Conservation (phyloP, 2,888 invertebrate species). For the Nomada flava region DNA sequence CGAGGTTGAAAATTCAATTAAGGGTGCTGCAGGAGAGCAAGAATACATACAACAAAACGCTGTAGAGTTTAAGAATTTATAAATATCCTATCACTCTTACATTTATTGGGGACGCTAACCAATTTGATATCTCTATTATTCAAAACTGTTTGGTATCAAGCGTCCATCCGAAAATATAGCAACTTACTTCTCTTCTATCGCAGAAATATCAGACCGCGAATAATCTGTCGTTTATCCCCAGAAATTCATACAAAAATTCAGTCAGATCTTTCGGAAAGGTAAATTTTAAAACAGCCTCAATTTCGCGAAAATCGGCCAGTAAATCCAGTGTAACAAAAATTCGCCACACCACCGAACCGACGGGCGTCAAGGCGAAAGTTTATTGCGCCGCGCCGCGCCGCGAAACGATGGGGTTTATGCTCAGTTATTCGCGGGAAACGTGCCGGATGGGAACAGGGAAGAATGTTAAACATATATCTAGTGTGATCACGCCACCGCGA, state of each 20-base stretch:
- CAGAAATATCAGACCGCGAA: too few species aligned
- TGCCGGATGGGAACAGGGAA: slow-evolving; percentile 55
- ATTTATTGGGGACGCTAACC: too few species aligned
- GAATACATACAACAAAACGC: too few species aligned
- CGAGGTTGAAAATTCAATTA: too few species aligned
- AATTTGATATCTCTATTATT: too few species aligned
- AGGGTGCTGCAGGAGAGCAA: too few species aligned
- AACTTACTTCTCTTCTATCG: too few species aligned
- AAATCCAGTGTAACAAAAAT: slow-evolving; percentile 39
- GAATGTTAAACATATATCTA: slow-evolving; percentile 66
- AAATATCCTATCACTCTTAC: too few species aligned
- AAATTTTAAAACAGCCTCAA: slow-evolving; percentile 19
- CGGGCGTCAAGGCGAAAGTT: slow-evolving; percentile 7
- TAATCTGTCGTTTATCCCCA: too few species aligned
- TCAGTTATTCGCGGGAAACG: slow-evolving; percentile 44
- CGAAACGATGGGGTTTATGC: slow-evolving; percentile 25
- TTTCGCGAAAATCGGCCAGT: slow-evolving; percentile 9
- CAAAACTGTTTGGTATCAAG: too few species aligned
- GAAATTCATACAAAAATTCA: neutral
- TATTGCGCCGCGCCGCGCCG: neutral
- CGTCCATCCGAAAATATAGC: too few species aligned
- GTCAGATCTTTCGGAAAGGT: neutral
- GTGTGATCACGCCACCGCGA: slow-evolving; percentile 44
- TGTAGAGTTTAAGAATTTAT: too few species aligned
- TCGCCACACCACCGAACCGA: slow-evolving; percentile 33